A percentile compares a stretch with the other conserved stretches of the same genome.
These are phyloP conservation scores for Graphium colonna DNA, from an alignment of 2,888 invertebrate genomes.

Conservation along the genomic window DNA sequence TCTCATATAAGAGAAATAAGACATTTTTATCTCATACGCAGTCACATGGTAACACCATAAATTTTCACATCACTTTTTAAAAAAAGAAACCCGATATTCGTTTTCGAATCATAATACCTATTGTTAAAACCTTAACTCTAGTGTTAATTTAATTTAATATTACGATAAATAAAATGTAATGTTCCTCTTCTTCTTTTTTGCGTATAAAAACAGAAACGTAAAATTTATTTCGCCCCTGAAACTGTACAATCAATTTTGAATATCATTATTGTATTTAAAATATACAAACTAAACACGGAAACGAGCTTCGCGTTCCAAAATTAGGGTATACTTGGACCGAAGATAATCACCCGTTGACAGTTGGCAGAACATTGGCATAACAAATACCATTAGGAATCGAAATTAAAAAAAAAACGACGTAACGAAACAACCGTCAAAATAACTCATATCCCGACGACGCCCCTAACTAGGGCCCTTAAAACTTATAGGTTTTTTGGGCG, in stretches of 20 bases:
- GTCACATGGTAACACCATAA: too few relatives aligned
- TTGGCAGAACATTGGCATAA: constrained; percentile 19
- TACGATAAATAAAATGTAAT: background rate
- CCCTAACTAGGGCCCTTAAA: constrained; percentile 40
- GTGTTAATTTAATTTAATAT: too few relatives aligned
- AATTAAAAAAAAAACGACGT: constrained; percentile 45
- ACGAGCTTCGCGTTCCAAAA: too few relatives aligned
- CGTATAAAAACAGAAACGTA: background rate
- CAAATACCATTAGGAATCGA: constrained; percentile 30
- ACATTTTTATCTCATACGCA: too few relatives aligned
- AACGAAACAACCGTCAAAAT: constrained; percentile 65
- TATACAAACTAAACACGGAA: too few relatives aligned
- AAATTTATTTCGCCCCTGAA: constrained; percentile 1
- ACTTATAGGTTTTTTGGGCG: constrained; percentile 44
- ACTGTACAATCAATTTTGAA: too few relatives aligned
- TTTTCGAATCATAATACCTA: too few relatives aligned
- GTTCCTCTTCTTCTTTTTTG: background rate
- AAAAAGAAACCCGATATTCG: too few relatives aligned
- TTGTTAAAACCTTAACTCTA: background rate
- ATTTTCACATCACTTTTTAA: too few relatives aligned
- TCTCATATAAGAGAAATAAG: constrained; percentile 31
- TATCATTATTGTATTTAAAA: too few relatives aligned
- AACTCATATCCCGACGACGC: constrained; percentile 59
- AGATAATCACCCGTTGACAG: constrained; percentile 4
- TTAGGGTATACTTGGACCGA: too few relatives aligned